A percentile compares a stretch with the other conserved stretches of the same genome.
These are phyloP conservation scores for Jordanella pulchra DNA, from an alignment of 2,797 vertebrate genomes.

Conservation along the genomic window DNA sequence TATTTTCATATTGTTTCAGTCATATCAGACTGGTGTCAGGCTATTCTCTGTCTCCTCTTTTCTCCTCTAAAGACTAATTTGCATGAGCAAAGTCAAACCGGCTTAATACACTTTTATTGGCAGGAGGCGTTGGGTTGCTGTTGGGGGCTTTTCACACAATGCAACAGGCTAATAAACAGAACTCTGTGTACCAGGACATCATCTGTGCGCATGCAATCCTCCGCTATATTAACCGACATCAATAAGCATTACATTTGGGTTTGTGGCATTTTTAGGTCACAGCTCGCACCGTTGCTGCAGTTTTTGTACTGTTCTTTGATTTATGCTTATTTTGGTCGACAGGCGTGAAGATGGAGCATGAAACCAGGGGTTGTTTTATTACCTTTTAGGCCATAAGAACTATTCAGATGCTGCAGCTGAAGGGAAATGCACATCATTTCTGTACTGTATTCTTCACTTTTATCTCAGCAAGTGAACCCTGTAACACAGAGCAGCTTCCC, in stretches of 20 bases:
- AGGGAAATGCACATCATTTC: neutral
- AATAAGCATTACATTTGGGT: neutral
- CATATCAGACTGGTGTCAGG: slow-evolving; percentile 42
- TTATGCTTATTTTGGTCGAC: neutral
- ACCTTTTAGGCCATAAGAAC: neutral
- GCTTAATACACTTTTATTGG: slow-evolving; percentile 70
- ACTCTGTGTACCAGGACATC: slow-evolving; percentile 45
- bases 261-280: slow-evolving; percentile 2
- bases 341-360: neutral
- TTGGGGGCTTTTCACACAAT: slow-evolving; percentile 57
- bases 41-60: slow-evolving; percentile 29
- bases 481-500: neutral
- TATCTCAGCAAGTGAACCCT: neutral
- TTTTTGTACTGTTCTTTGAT: neutral
- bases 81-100: slow-evolving; percentile 70
- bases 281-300: neutral
- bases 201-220: slow-evolving; percentile 14
- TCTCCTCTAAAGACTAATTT: slow-evolving; percentile 54
- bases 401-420: neutral
- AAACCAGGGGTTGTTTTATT: neutral
- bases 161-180: slow-evolving; percentile 58
- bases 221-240: neutral
- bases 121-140: slow-evolving; percentile 32
- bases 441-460: neutral
- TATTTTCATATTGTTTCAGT: slow-evolving; percentile 29